phyloP scores from a whole-genome alignment of 2,113 vertebrate species.

The Myrmophylax atrothorax region DNA sequence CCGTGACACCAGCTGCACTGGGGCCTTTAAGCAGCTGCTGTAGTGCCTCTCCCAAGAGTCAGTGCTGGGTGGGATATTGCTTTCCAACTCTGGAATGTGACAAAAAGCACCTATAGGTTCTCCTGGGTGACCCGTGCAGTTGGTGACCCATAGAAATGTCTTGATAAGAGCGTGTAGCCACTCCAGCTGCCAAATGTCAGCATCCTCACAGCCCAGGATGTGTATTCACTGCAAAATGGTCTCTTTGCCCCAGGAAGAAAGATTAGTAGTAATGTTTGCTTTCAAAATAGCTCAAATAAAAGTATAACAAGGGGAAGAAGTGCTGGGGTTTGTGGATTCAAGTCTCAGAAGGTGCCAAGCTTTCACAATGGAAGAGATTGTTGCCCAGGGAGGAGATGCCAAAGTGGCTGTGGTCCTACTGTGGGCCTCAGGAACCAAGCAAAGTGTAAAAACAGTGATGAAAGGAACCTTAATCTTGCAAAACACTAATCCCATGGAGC shows the following conservation, averaged over 20 bases:
- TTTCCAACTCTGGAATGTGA: neutral
- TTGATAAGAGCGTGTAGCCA: neutral
- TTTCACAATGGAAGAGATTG: neutral
- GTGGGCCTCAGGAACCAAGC: neutral
- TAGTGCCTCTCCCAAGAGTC: neutral
- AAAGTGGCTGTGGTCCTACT: neutral
- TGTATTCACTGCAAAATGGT: neutral
- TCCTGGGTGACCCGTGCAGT: neutral
- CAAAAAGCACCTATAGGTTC: neutral
- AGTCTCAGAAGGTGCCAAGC: neutral
- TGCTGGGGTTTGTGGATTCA: neutral
- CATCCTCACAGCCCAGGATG: neutral
- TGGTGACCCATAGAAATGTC: neutral
- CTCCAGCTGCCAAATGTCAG: neutral
- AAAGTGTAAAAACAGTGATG: rapidly evolving
- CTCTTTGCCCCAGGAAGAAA: neutral
- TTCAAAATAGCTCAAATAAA: neutral
- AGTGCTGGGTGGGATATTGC: neutral
- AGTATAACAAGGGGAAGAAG: neutral
- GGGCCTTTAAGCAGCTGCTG: neutral
- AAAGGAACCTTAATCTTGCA: neutral
- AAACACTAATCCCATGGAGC: neutral
- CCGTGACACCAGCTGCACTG: neutral
- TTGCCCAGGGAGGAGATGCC: neutral
- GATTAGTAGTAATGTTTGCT: neutral